A percentile compares a stretch with the other conserved stretches of the same genome.
Evolutionary conservation across 2,888 invertebrate species (phyloP).

Genomic region (Eledone cirrhosa): DNA sequence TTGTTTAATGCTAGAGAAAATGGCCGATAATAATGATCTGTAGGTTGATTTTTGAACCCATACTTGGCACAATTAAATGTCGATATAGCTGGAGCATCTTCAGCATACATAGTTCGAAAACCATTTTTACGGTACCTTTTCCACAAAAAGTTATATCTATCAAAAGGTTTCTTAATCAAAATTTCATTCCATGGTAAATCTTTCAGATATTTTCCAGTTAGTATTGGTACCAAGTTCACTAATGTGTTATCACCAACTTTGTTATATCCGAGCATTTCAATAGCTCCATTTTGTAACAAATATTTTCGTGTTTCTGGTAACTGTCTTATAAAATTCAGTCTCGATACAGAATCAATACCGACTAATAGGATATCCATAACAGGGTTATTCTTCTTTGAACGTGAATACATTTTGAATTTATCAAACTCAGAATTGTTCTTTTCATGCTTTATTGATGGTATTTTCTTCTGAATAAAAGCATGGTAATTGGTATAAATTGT

Average conservation of each 20-base stretch:
- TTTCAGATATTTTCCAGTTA: conserved; percentile 72
- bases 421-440: conserved; percentile 3
- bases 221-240: conserved; percentile 84
- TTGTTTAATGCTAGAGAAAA: conserved; percentile 73
- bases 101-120: conserved; percentile 81
- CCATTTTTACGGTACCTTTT: conserved; percentile 77
- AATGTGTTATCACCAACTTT: conserved; percentile 95
- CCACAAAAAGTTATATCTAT: conserved; percentile 86
- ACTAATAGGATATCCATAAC: conserved; percentile 78
- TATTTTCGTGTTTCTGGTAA: conserved; percentile 76
- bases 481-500: conserved; percentile 59
- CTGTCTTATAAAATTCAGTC: conserved; percentile 84
- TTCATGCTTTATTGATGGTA: conserved; percentile 7
- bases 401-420: conserved; percentile 31
- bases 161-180: conserved; percentile 67
- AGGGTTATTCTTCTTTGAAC: conserved; percentile 40
- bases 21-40: conserved; percentile 84
- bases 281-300: conserved; percentile 74
- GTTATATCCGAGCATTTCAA: conserved; percentile 86
- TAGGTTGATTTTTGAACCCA: conserved; percentile 81
- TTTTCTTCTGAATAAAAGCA: conserved; percentile 51
- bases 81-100: conserved; percentile 82
- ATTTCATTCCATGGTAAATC: conserved; percentile 63
- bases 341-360: conserved; percentile 85
- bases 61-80: conserved; percentile 82